These are phyloP conservation scores for Sabatieria punctata DNA, from an alignment of 2,888 invertebrate genomes.

Conservation along the genomic window DNA sequence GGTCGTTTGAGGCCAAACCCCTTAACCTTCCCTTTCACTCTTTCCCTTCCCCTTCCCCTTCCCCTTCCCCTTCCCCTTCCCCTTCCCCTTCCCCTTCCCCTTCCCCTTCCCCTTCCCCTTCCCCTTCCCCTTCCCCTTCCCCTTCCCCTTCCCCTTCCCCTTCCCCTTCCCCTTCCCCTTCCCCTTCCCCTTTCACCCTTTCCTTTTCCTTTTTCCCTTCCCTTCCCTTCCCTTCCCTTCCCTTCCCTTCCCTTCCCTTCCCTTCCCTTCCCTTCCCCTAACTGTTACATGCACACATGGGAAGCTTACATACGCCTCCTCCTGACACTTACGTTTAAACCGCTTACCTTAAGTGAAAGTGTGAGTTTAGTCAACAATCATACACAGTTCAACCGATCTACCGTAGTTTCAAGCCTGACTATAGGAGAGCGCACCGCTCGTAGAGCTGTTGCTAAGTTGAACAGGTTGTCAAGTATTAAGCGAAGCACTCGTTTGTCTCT, in stretches of 20 bases:
- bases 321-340: too few relatives aligned
- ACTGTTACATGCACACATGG: background rate
- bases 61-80: background rate
- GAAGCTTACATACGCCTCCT: too few relatives aligned
- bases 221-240: slow-evolving; percentile 1
- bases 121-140: background rate
- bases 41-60: background rate
- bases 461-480: too few relatives aligned
- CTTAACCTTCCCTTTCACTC: background rate
- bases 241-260: background rate
- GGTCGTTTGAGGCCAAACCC: too few relatives aligned
- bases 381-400: too few relatives aligned
- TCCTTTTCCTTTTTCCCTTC: background rate
- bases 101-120: background rate
- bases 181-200: background rate
- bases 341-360: too few relatives aligned
- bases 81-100: slow-evolving; percentile 1
- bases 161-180: background rate
- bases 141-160: background rate
- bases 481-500: too few relatives aligned
- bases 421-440: too few relatives aligned
- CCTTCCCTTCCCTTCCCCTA: background rate
- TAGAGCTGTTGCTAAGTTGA: too few relatives aligned
- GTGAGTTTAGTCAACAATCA: too few relatives aligned
- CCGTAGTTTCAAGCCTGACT: too few relatives aligned